Evolutionary conservation across 2,797 vertebrate species (phyloP), one percentile per base, ranked within the genome.

Genomic region (Distichodus sexfasciatus): DNA sequence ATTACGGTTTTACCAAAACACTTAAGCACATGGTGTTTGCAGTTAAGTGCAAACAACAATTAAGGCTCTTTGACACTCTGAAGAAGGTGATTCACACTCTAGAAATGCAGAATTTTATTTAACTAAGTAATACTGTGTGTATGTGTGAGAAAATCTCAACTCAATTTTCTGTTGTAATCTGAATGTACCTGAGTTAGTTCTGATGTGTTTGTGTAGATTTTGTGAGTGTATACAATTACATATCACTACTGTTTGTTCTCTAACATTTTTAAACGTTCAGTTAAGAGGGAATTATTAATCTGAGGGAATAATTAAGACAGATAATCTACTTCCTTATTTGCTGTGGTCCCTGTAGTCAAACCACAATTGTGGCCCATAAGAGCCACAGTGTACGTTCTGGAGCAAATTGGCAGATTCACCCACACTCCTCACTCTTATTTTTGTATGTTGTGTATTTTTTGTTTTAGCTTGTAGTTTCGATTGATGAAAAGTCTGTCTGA

Each of bases 141-240:
- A n/a, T n/a, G n/a, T n/a, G n/a, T n/a, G n/a, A n/a, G n/a, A n/a
- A n/a, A n/a, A n/a, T n/a, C n/a, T n/a, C n/a, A n/a, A n/a, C n/a
- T n/a, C n/a, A n/a, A n/a, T n/a, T n/a, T n/a, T n/a, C n/a, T n/a
- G n/a, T n/a, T n/a, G n/a, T n/a, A n/a, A n/a, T n/a, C n/a, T n/a
- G n/a, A n/a, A n/a, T n/a, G n/a, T 50, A 55, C 36, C 26, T 69
- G 31, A 57, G 19, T 43, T 8, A 36, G 10, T 67, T 53, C 1
- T 40, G 31, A 21, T 21, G 46, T 68, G 15, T 64, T 55, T 29
- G 38, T 57, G 62, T 76, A 44, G 36, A 29, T 48, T 73, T 21
- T 46, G 44, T 53, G 21, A 24, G 21, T 50, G 54, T 43, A 50
- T 48, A 57, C 47, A 36, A 64, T 44, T 46, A 15, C 19, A 41